phyloP scores from a whole-genome alignment of 2,797 vertebrate genomes.

The Mus spretus region DNA sequence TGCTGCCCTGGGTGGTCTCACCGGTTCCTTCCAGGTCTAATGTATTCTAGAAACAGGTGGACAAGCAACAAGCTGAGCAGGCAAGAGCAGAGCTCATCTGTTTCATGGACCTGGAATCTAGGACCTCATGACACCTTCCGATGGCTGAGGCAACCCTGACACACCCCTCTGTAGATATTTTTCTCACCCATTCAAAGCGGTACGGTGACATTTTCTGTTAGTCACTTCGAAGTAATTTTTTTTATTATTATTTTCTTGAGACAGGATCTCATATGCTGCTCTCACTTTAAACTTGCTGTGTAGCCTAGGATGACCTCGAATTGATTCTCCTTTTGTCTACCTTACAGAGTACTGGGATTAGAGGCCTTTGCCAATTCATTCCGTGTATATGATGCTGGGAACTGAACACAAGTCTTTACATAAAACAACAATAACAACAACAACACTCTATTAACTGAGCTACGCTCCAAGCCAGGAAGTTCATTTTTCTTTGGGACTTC shows the following conservation, averaged over 20 bases:
- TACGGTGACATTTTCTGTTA: not conserved
- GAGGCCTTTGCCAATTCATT: not conserved
- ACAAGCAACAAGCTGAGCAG: slow-evolving; percentile 50
- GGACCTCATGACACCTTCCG: accelerated
- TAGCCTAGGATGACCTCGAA: not conserved
- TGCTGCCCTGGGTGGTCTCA: slow-evolving; percentile 89
- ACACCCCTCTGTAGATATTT: accelerated
- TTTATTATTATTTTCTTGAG: not conserved
- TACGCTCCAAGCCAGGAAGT: not conserved
- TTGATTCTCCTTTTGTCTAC: not conserved
- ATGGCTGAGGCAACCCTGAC: not conserved
- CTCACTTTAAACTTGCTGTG: not conserved
- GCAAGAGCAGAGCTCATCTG: not conserved
- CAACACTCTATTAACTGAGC: not conserved
- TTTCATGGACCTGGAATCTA: not conserved
- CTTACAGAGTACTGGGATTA: not conserved
- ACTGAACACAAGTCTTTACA: not conserved
- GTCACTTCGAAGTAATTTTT: not conserved
- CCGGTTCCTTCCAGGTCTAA: slow-evolving; percentile 91
- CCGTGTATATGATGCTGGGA: not conserved
- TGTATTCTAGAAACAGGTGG: slow-evolving; percentile 90
- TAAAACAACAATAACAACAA: too few relatives aligned
- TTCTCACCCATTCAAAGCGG: not conserved
- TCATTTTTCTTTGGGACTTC: not conserved
- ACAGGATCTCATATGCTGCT: not conserved